These are phyloP conservation scores for Gnathonemus echidnorhynchus DNA, from an alignment of 2,113 vertebrate species.

Conservation along the genomic window DNA sequence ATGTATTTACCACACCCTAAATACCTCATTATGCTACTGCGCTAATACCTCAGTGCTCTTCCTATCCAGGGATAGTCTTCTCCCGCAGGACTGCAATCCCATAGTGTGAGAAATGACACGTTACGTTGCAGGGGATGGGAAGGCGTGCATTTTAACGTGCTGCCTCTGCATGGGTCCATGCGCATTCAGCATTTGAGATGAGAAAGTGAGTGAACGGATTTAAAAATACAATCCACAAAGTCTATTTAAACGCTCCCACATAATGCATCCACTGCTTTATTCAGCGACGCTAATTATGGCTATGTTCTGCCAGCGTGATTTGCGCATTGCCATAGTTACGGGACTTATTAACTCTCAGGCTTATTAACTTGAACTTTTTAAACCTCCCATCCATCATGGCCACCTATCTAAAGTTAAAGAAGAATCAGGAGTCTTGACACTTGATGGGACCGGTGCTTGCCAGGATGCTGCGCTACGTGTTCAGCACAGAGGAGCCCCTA, in stretches of 20 bases:
- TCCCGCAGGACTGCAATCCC: not conserved
- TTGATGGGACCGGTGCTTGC: not conserved
- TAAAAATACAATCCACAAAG: not conserved
- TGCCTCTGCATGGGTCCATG: not conserved
- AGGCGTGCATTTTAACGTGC: not conserved
- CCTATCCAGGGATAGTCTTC: not conserved
- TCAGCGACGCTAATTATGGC: not conserved
- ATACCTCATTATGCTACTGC: not conserved
- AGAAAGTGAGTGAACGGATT: not conserved
- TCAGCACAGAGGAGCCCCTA: not conserved
- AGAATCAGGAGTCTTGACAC: not conserved
- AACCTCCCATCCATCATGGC: not conserved
- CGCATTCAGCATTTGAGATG: not conserved
- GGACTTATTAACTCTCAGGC: not conserved
- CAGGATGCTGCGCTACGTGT: not conserved
- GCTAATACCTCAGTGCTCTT: not conserved
- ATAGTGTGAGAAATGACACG: not conserved
- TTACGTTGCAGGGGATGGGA: not conserved
- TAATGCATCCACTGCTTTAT: not conserved
- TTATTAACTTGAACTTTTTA: not conserved
- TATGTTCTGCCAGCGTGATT: not conserved
- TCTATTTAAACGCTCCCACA: not conserved
- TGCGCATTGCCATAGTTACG: not conserved
- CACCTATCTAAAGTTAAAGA: not conserved
- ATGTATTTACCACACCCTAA: not conserved